These are phyloP conservation scores for Monopterus albus DNA, from an alignment of 2,113 vertebrate species.

Conservation along the genomic window DNA sequence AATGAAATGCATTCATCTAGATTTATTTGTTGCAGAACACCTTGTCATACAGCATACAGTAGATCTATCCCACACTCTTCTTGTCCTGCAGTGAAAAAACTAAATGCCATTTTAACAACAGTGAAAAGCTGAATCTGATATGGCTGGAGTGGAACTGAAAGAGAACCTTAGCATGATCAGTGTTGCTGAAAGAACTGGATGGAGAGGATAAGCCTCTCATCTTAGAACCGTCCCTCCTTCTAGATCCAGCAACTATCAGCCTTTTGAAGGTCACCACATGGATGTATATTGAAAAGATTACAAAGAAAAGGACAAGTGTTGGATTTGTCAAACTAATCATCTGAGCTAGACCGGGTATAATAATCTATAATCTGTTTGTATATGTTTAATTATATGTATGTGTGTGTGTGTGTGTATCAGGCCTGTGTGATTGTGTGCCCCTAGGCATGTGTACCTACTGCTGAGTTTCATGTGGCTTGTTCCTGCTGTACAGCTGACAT, in stretches of 20 bases:
- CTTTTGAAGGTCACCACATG: slow-evolving; percentile 11
- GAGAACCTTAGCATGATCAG: slow-evolving; percentile 4
- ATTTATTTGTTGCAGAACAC: not conserved
- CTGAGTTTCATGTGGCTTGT: slow-evolving; percentile 2
- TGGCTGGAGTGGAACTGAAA: not conserved
- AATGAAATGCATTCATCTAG: not conserved
- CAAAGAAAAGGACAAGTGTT: not conserved
- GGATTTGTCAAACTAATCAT: slow-evolving; percentile 5
- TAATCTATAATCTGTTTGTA: slow-evolving; percentile 13
- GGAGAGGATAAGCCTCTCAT: not conserved
- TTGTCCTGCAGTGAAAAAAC: not conserved
- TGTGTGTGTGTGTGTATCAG: not conserved
- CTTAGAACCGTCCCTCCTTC: not conserved
- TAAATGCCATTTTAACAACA: not conserved
- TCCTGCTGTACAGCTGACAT: slow-evolving; percentile 3
- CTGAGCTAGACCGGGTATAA: not conserved
- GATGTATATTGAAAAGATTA: slow-evolving; percentile 24
- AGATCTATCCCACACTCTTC: not conserved
- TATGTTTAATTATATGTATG: not conserved
- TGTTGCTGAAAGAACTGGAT: slow-evolving; percentile 10
- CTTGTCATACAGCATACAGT: not conserved
- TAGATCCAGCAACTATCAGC: not conserved
- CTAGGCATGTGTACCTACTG: not conserved
- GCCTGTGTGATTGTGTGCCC: not conserved
- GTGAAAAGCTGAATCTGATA: not conserved